Base-by-base conservation (phyloP, 2,797 vertebrate genomes). In the Microctenopoma steveboyesi region DNA sequence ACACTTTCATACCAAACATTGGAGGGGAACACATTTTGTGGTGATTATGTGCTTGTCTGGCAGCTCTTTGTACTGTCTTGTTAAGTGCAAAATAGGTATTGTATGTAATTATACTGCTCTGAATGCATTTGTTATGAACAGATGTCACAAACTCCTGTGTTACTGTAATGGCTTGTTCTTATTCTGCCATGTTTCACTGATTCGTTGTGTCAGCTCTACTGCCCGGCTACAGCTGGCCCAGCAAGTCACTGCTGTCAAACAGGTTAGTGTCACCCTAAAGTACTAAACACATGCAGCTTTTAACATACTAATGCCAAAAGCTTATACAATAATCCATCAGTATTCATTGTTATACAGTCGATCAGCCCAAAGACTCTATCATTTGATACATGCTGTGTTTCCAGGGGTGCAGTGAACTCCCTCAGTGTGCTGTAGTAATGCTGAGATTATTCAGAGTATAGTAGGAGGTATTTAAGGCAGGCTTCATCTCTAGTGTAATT, bases 361-460 rank as follows among this genome's bases (percentile, higher is more conserved):
- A 18, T 76, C 51, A 74, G 72, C 12, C 52, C 35, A 37, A 59
- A 75, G 61, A 68, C 18, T 54, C 46, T 47, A 56, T 74, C 69
- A 80, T 69, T 80, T 55, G 53, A 52, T 64, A 50, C 22, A 30
- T 50, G 22, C 22, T 22, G 22, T 22, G 72, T 69, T 76, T 62
- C 69, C 52, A 48, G 40, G 55, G 74, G 66, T 46, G 50, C 52
- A 43, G 63, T 45, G 52, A 64, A 51, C 61, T 53, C 52, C 39
- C 57, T 68, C 42, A 40, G 30, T 7, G 50, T 86, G 64, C 70
- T 48, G 69, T 40, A 56, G 70, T 76, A 68, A 74, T 56, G 37
- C 52, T 13, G 64, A 65, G 74, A 74, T 87, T 82, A 79, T 69
- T 74, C 62, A 71, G 64, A 74, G 67, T 69, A 47, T 73, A 78